A percentile compares a stretch with the other conserved stretches of the same genome.
phyloP scores from a whole-genome alignment of 2,797 vertebrate species.

The Enteromius trimaculatus region DNA sequence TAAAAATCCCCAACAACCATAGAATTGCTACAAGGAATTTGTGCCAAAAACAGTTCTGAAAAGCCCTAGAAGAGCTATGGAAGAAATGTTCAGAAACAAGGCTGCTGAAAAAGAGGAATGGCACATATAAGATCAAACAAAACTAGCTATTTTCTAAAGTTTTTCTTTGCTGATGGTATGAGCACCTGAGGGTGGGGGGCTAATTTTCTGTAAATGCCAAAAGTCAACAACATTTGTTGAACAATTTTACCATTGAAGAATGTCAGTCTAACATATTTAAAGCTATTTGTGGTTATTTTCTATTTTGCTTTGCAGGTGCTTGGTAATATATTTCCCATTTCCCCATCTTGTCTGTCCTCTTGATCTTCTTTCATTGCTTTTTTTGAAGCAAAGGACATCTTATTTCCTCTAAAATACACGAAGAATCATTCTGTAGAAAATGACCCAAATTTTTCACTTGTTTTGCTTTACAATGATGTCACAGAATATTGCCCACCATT shows the following conservation, averaged over 20 bases:
- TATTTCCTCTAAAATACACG: conserved; percentile 56
- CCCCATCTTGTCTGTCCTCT: conserved; percentile 31
- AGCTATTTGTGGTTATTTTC: neutral
- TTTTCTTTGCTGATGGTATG: neutral
- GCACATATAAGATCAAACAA: neutral
- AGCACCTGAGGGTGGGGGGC: too few relatives aligned
- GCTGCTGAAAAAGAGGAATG: neutral
- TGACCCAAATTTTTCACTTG: conserved; percentile 38
- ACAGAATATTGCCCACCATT: conserved; percentile 58
- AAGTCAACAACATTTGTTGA: neutral
- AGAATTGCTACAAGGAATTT: neutral
- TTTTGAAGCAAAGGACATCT: conserved; percentile 53
- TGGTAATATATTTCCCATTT: conserved; percentile 34
- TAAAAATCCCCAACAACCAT: neutral
- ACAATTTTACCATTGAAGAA: neutral
- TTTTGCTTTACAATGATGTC: conserved; percentile 54
- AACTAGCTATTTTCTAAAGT: neutral
- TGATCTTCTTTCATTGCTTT: conserved; percentile 49
- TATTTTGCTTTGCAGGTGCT: conserved; percentile 12
- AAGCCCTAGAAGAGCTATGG: neutral
- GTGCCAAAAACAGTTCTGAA: neutral
- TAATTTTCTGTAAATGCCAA: neutral
- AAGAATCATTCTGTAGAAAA: conserved; percentile 49
- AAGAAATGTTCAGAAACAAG: neutral
- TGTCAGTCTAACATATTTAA: conserved; percentile 6